Percentiles rank a stretch among this genome's conserved stretches.
Evolutionary conservation across 2,888 invertebrate species (phyloP).

Genomic region (Phrixothrix hirtus): DNA sequence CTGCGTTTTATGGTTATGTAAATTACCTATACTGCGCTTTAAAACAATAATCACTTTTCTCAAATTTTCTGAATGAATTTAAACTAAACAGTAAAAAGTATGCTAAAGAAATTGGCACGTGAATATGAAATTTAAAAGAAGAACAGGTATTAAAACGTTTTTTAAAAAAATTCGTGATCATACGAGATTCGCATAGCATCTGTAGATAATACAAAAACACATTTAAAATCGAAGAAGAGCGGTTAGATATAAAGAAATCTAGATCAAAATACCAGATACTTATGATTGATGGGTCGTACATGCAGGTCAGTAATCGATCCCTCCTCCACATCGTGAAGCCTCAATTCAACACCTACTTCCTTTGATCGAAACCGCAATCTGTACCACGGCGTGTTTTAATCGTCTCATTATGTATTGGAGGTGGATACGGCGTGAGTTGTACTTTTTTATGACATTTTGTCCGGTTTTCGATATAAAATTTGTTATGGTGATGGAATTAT

Average conservation of each 20-base stretch:
- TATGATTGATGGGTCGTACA: constrained; percentile 53
- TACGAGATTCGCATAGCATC: too few relatives aligned
- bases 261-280: constrained; percentile 51
- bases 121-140: too few relatives aligned
- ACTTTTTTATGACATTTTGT: constrained; percentile 21
- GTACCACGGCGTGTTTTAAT: constrained; percentile 46
- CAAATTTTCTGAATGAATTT: too few relatives aligned
- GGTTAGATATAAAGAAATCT: constrained; percentile 47
- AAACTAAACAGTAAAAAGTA: too few relatives aligned
- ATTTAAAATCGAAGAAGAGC: constrained; percentile 20
- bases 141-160: too few relatives aligned
- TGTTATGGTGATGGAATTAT: constrained; percentile 20
- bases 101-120: too few relatives aligned
- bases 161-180: too few relatives aligned
- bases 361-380: constrained; percentile 50
- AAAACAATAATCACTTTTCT: too few relatives aligned
- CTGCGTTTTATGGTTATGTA: too few relatives aligned
- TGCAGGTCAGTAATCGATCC: constrained; percentile 48
- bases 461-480: constrained; percentile 21
- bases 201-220: constrained; percentile 6
- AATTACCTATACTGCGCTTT: too few relatives aligned
- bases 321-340: constrained; percentile 50
- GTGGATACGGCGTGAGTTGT: constrained; percentile 39
- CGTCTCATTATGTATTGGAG: constrained; percentile 50
- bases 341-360: constrained; percentile 55